Evolutionary conservation across 2,113 vertebrate genomes (phyloP), one percentile per base, ranked within the genome.

Genomic region (Bufo bufo): DNA sequence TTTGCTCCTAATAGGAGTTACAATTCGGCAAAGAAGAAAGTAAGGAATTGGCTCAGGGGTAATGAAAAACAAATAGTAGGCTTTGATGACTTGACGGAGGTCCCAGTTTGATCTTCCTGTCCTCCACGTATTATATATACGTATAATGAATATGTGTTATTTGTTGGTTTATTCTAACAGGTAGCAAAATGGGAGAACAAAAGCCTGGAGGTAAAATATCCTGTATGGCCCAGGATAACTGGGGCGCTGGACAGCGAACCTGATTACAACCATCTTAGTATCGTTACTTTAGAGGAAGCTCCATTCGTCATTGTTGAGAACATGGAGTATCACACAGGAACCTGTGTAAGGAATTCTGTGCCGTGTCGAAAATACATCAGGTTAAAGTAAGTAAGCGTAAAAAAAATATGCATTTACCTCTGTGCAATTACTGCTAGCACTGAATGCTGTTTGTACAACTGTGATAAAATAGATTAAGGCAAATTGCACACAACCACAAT

Each of bases 251-350:
- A 99, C 89, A 96, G 95, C 0, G 98, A 99, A 90, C 95, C 97
- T 0, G 98, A 99, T 0, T 97, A 99, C 92, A 99, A 98, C 93
- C 98, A 99, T 87, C 93, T 99, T 92, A 98, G 96, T 92, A 97
- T 99, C 2, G 98, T 99, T 90, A 99, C 98, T n/a, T 91, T 99
- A 87, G 98, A 99, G 93, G 98, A 99, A 93, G 97, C 97, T 66
- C 98, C 98, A 0, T 99, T 99, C 19, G 98, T 99, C 83, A 96
- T 99, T 0, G 98, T 99, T 87, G 98, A 99, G 87, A 97, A 99
- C 16, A 97, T 99, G 82, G 98, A 99, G 89, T 95, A 97, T 1
- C 93, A 99, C 87, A 99, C 98, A 0, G 98, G 98, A 58, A 98
- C 97, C 0, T 99, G 98, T 89, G 98, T 99, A 86, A 95, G 98